Evolutionary conservation across 2,797 vertebrate species (phyloP), one percentile per base, ranked within the genome.

Genomic region (Nasua narica): DNA sequence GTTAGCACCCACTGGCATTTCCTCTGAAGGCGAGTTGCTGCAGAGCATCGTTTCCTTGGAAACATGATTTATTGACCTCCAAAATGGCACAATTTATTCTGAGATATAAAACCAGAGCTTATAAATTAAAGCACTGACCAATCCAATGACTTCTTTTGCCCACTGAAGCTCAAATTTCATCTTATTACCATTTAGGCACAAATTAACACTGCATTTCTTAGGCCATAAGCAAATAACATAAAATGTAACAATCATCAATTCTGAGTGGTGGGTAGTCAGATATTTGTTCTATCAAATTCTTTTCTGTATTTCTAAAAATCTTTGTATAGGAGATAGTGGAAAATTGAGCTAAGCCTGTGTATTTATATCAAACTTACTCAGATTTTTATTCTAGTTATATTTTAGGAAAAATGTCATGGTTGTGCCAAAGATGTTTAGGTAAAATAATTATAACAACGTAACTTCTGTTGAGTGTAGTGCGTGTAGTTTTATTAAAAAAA

Each of bases 41-140:
- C 32, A 85, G 58, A 82, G 77, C 19, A 65, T 35, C 67, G n/a
- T 92, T 94, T 92, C 70, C 79, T 90, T 84, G 90, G 87, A 90
- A 92, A 96, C 81, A 77, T 67, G 81, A 58, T 86, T 91, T 93
- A 37, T 25, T 96, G 76, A 67, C 23, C 60, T 83, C 56, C 93
- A 54, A 27, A 37, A 56, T 56, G 43, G 69, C 8, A 90, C 76
- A 90, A 48, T 54, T 88, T 37, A 82, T 83, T 90, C 85, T 72
- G 14, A 86, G 74, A 46, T 92, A 72, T 52, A 91, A 87, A 29
- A 35, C 11, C 58, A 89, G 72, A 87, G 35, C 58, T 97, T 95
- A 35, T 81, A 87, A 25, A 89, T 5, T 74, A 65, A 93, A 72
- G 32, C 40, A 78, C 70, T 93, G 83, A 79, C 43, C n/a, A 27